Base-by-base conservation (phyloP, 2,113 vertebrate genomes). In the Dicerorhinus sumatrensis region DNA sequence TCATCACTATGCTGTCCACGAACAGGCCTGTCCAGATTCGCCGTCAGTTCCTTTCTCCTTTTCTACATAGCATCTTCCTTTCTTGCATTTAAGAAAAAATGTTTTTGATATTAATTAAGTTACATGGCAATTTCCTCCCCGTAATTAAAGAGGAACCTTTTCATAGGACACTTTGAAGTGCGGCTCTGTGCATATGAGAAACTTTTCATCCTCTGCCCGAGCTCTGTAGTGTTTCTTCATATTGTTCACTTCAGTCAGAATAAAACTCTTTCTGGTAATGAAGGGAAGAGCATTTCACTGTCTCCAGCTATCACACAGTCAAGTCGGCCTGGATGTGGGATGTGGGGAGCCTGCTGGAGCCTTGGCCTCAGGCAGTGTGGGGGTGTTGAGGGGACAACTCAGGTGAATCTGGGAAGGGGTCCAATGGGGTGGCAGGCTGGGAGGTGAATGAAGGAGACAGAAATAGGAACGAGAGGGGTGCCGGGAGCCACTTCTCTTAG, bases 131-230 rank as follows among this genome's bases (percentile, higher is more conserved):
- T 95, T 95, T 92, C 96, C 84, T 96, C 87, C 95, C 96, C 96
- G 0, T 82, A 98, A 98, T 97, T 97, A 96, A 81, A 95, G 94
- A 2, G 3, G 97, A 98, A 92, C 48, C 58, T 97, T 98, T 94
- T 97, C 97, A 80, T 0, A 89, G 83, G 96, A 82, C 85, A 94
- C 97, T 98, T 97, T 96, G 98, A 98, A 98, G 98, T 23, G 16
- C 56, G 10, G 33, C 94, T 97, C 98, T 91, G 86, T 83, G 21
- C 25, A 86, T 96, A 72, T 58, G 97, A 93, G 97, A 46, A 91
- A 94, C 86, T 96, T 97, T 69, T 92, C 94, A 96, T 94, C 4
- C 3, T 72, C 93, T 11, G 80, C 97, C 98, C 97, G 96, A 0
- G 0, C 95, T 98, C 95, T 8, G 86, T 0, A 0, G 93, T 5